Base-by-base conservation (phyloP, 2,888 invertebrate genomes). In the Byasa hedistus region DNA sequence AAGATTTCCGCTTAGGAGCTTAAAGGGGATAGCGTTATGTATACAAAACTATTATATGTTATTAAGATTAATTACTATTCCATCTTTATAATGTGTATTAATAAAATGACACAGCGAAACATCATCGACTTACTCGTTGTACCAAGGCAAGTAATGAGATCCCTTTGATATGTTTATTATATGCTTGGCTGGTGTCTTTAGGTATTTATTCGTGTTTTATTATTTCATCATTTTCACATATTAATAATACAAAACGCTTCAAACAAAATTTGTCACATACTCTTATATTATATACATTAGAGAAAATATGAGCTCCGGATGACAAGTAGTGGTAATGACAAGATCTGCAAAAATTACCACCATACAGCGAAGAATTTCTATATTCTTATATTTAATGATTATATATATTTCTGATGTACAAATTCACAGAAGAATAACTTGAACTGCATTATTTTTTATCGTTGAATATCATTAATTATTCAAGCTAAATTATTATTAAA, bases 161-260 rank as follows among this genome's bases (percentile, higher is more conserved):
- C 62, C 54, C 27, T 62, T 66, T 62, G 58, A 54, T 24, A 55
- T 32, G 54, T 65, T 48, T 58, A 52, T 66, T 62, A 57, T 12
- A 66, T 55, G 62, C 55, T 24, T 52, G 62, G 61, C 62, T 66
- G 61, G 27, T 21, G 57, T 61, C 52, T 61, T 48, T 52, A 48
- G 51, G 23, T 61, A 57, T 36, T 61, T 57, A 51, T 61, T 51
- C 36, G 39, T 36, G 36, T 56, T 39, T 19, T 62, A 44, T 27
- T 48, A 54, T 54, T 54, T 54, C 23, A 22, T 54, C 12, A 54
- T n/a, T 54, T 23, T 2, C n/a, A 22, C 12, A 54, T 21, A 21
- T 15, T 27, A 27, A 4, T 27, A 4, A 27, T 27, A 27, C 27
- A 5, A 3, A 4, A 27, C 27, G 5, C 27, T 27, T 27, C 27